Evolutionary conservation across 2,888 invertebrate genomes (phyloP).

Genomic region (Nomada goodeniana): DNA sequence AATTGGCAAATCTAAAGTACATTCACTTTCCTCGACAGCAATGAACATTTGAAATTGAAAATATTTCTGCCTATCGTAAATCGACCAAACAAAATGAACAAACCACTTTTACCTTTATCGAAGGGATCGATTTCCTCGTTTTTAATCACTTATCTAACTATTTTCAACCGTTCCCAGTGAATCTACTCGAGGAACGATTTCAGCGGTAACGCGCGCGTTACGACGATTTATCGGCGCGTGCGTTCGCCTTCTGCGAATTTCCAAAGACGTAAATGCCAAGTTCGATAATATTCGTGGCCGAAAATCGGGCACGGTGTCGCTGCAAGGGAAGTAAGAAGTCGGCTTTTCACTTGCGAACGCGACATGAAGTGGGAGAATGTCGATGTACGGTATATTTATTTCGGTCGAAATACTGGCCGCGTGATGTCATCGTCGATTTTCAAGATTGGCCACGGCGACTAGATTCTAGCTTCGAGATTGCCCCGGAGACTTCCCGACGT

Average conservation of each 20-base stretch:
- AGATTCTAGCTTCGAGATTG: constrained; percentile 60
- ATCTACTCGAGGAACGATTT: constrained; percentile 1
- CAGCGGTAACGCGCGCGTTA: not conserved
- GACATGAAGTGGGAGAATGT: constrained; percentile 57
- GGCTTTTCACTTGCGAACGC: constrained; percentile 19
- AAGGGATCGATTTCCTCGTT: too few relatives aligned
- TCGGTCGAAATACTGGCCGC: constrained; percentile 65
- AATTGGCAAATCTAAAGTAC: too few relatives aligned
- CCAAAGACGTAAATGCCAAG: constrained; percentile 19
- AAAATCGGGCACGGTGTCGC: not conserved
- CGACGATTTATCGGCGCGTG: not conserved
- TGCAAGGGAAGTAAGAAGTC: not conserved
- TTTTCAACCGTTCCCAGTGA: not conserved
- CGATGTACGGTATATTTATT: constrained; percentile 72
- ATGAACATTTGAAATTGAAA: too few relatives aligned
- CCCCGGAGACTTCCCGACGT: constrained; percentile 48
- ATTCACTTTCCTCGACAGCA: too few relatives aligned
- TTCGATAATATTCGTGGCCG: not conserved
- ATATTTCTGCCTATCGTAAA: too few relatives aligned
- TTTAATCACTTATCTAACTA: not conserved
- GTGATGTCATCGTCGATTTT: constrained; percentile 72
- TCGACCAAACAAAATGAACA: too few relatives aligned
- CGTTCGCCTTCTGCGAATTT: constrained; percentile 1
- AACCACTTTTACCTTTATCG: too few relatives aligned
- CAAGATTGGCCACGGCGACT: constrained; percentile 61